phyloP scores from a whole-genome alignment of 2,113 vertebrate genomes.

The Abramis brama region DNA sequence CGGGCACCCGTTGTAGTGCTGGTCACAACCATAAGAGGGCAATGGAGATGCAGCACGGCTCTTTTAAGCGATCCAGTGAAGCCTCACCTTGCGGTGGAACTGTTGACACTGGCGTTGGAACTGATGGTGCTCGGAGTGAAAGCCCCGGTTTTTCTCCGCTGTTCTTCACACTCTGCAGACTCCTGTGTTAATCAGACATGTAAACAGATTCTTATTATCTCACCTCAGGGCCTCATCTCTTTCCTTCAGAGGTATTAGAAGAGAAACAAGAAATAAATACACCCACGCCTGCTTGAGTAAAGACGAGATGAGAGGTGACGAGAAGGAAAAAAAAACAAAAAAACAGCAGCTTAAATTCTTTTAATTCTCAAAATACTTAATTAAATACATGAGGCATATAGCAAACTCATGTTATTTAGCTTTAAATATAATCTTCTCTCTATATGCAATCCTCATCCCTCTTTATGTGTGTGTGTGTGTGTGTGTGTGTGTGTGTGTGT shows the following conservation, averaged over 20 bases:
- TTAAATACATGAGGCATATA: conserved; percentile 37
- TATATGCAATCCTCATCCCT: neutral
- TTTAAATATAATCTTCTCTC: conserved; percentile 4
- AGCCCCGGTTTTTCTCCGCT: conserved; percentile 10
- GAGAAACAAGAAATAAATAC: neutral
- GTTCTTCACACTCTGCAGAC: neutral
- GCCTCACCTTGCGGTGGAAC: conserved; percentile 12
- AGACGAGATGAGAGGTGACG: neutral
- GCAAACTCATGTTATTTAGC: neutral
- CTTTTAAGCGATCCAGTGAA: neutral
- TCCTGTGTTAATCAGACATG: conserved; percentile 29
- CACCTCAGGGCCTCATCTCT: neutral
- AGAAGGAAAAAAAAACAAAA: neutral
- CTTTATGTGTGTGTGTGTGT: neutral
- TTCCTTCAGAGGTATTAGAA: neutral
- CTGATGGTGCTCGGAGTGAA: neutral
- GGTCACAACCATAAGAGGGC: conserved; percentile 36
- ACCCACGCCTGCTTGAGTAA: conserved; percentile 15
- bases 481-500: neutral
- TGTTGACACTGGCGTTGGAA: neutral
- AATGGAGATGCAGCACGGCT: conserved; percentile 17
- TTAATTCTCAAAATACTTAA: conserved; percentile 32
- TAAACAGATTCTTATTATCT: conserved; percentile 28
- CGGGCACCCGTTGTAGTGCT: neutral
- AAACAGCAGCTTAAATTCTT: neutral